Evolutionary conservation across 2,113 vertebrate genomes (phyloP), one percentile per base, ranked within the genome.

Genomic region (Mesembrinibis cayennensis): DNA sequence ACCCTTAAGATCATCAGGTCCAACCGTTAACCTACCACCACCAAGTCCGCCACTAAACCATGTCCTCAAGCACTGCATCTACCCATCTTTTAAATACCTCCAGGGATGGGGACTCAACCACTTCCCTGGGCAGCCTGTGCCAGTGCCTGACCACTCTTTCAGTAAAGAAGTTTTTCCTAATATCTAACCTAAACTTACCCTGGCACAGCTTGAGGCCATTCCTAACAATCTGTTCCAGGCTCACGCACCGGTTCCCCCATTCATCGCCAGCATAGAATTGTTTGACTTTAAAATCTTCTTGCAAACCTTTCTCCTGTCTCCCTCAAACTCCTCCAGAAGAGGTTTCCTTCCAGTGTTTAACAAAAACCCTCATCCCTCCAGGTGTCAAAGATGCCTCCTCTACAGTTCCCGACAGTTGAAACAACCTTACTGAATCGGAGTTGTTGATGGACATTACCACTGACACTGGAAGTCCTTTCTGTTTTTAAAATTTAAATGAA

Each of bases 361-460:
- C n/a, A n/a, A n/a, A n/a, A n/a, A n/a, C 44, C 42, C n/a, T 67
- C 49, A 79, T 40, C 34, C 40, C 71, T 71, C 17, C 30, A 50
- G 38, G 18, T 89, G 38, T 52, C 76, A 55, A 45, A 85, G 45
- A 53, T 0, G 4, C 56, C 25, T 45, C 52, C 36, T 73, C 66
- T 83, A 23, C 66, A 59, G 10, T 10, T 62, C 47, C 63, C 29
- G 47, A 62, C 59, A 83, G 47, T 3, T 38, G 34, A 29, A 91
- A n/a, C 30, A 58, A 70, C 29, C 25, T 30, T 21, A 47, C 3
- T 21, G 34, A 79, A 66, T 0, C 29, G 5, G 19, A 82, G 34
- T 0, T 61, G 44, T 72, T 23, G 32, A 45, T 3, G 3, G 44
- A 61, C 0, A 0, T 70, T 50, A 40, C 29, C 66, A n/a, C 32